Evolutionary conservation across 2,888 invertebrate species (phyloP).

Genomic region (Diarsia rubi): DNA sequence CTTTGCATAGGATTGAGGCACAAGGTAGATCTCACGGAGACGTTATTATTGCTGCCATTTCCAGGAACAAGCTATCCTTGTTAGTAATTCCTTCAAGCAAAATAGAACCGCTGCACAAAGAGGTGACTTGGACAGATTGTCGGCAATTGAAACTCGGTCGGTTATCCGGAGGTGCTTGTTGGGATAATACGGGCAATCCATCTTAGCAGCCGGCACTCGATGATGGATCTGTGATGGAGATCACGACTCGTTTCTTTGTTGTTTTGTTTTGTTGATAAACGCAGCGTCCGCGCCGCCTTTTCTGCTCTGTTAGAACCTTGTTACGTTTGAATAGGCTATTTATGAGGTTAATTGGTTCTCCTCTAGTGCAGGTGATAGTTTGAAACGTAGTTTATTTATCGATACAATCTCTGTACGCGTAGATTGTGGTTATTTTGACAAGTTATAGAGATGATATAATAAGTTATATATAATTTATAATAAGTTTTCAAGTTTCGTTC

Average conservation of each 20-base stretch:
- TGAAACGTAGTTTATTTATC: slow-evolving; percentile 72
- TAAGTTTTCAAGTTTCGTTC: slow-evolving; percentile 2
- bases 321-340: slow-evolving; percentile 86
- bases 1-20: slow-evolving; percentile 34
- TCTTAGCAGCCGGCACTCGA: slow-evolving; percentile 81
- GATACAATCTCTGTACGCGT: slow-evolving; percentile 55
- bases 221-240: slow-evolving; percentile 88
- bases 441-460: background rate
- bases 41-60: slow-evolving; percentile 66
- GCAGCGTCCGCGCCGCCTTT: slow-evolving; percentile 78
- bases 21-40: slow-evolving; percentile 37
- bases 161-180: slow-evolving; percentile 82
- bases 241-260: slow-evolving; percentile 87
- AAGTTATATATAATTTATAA: background rate
- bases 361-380: slow-evolving; percentile 74
- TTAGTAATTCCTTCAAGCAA: slow-evolving; percentile 76
- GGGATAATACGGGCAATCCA: slow-evolving; percentile 87
- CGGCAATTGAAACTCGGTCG: slow-evolving; percentile 82
- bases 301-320: slow-evolving; percentile 84
- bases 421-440: slow-evolving; percentile 25
- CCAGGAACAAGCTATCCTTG: slow-evolving; percentile 73
- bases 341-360: slow-evolving; percentile 81
- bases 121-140: slow-evolving; percentile 84
- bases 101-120: slow-evolving; percentile 76
- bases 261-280: slow-evolving; percentile 87